Percentiles rank a stretch among this genome's conserved stretches.
These are phyloP conservation scores for Cyrtonyx montezumae DNA, from an alignment of 2,113 vertebrate species.

Conservation along the genomic window DNA sequence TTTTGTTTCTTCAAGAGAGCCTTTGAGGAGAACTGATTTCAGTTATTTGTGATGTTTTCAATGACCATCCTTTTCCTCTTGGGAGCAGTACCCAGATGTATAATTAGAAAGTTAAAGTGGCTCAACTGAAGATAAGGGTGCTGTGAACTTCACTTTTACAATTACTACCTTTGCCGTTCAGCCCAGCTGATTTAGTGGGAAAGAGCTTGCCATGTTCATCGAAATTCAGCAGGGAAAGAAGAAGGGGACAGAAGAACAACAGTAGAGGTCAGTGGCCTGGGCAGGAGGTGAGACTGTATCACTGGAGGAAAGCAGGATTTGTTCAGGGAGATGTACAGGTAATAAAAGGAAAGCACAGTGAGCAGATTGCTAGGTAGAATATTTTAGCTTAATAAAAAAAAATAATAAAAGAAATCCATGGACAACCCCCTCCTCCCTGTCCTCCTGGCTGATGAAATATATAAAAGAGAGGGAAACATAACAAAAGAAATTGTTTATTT, in stretches of 20 bases:
- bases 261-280: neutral
- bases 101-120: conserved; percentile 66
- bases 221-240: neutral
- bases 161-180: conserved; percentile 32
- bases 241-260: neutral
- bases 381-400: conserved; percentile 29
- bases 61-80: conserved; percentile 51
- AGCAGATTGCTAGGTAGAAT: conserved; percentile 34
- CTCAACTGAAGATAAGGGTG: conserved; percentile 54
- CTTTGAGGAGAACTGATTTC: conserved; percentile 34
- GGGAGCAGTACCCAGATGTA: conserved; percentile 58
- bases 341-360: neutral
- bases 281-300: neutral
- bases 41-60: conserved; percentile 60
- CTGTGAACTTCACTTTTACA: conserved; percentile 49
- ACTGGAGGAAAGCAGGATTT: neutral
- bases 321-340: neutral
- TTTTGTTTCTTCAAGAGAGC: conserved; percentile 49
- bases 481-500: conserved; percentile 84
- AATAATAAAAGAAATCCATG: neutral
- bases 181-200: conserved; percentile 34
- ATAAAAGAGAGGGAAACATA: conserved; percentile 72
- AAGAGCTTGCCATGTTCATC: neutral
- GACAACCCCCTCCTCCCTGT: neutral
- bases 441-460: conserved; percentile 76